phyloP scores from a whole-genome alignment of 2,113 vertebrate species.

The Eolophus roseicapilla region DNA sequence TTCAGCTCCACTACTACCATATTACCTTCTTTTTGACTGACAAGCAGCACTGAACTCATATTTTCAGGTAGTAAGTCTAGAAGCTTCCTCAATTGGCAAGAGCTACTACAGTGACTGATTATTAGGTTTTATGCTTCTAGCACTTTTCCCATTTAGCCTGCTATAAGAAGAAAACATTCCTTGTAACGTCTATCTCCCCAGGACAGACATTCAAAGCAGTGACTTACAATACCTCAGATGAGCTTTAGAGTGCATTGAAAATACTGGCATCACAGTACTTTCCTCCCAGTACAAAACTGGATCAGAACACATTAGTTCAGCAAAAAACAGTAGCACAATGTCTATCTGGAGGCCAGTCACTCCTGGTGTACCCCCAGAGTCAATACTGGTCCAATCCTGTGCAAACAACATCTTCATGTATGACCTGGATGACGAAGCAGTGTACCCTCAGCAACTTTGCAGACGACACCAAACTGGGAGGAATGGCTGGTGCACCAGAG shows the following conservation, averaged over 20 bases:
- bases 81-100: not conserved
- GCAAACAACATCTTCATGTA: not conserved
- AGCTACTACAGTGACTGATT: not conserved
- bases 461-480: not conserved
- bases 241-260: not conserved
- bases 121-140: not conserved
- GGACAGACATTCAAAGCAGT: not conserved
- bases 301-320: not conserved
- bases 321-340: not conserved
- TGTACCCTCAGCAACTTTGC: accelerated
- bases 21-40: not conserved
- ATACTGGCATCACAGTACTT: not conserved
- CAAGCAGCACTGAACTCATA: not conserved
- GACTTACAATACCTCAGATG: not conserved
- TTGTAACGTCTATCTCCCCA: not conserved
- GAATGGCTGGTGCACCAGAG: not conserved
- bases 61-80: not conserved
- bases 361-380: not conserved
- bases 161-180: not conserved
- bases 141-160: not conserved
- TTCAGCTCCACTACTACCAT: not conserved
- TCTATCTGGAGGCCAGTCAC: not conserved
- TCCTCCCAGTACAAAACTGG: not conserved
- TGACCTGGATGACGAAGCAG: not conserved
- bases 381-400: not conserved